These are phyloP conservation scores for Alligator sinensis DNA, from an alignment of 2,113 vertebrate species.

Conservation along the genomic window DNA sequence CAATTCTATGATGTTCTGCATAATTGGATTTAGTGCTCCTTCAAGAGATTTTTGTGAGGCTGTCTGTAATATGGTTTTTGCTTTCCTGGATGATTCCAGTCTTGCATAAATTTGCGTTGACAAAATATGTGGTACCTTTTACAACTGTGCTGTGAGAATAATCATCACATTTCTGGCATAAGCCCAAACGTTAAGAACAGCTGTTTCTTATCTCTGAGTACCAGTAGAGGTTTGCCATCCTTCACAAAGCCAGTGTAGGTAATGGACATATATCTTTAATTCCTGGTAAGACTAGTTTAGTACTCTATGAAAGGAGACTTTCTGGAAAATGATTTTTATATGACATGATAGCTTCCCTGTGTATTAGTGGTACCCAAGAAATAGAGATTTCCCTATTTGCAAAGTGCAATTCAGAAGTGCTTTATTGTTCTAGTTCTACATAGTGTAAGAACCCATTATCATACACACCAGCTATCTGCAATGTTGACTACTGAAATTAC, in stretches of 20 bases:
- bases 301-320: slow-evolving; percentile 51
- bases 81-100: slow-evolving; percentile 57
- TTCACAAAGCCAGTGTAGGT: slow-evolving; percentile 39
- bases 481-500: slow-evolving; percentile 52
- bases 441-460: slow-evolving; percentile 53
- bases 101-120: slow-evolving; percentile 67
- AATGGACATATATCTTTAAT: slow-evolving; percentile 57
- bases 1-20: slow-evolving; percentile 44
- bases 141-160: slow-evolving; percentile 50
- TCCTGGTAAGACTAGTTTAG: slow-evolving; percentile 50
- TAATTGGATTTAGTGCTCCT: slow-evolving; percentile 61
- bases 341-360: slow-evolving; percentile 10
- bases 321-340: slow-evolving; percentile 47
- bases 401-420: slow-evolving; percentile 17
- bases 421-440: slow-evolving; percentile 56
- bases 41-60: slow-evolving; percentile 58
- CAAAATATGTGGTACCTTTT: slow-evolving; percentile 58
- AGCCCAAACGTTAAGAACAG: slow-evolving; percentile 34
- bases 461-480: slow-evolving; percentile 12
- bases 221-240: slow-evolving; percentile 37
- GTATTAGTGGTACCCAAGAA: slow-evolving; percentile 36
- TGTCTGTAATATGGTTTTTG: slow-evolving; percentile 37
- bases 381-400: slow-evolving; percentile 40
- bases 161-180: slow-evolving; percentile 59
- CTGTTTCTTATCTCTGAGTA: slow-evolving; percentile 70